phyloP scores from a whole-genome alignment of 2,888 invertebrate species.

The Pterostichus madidus region DNA sequence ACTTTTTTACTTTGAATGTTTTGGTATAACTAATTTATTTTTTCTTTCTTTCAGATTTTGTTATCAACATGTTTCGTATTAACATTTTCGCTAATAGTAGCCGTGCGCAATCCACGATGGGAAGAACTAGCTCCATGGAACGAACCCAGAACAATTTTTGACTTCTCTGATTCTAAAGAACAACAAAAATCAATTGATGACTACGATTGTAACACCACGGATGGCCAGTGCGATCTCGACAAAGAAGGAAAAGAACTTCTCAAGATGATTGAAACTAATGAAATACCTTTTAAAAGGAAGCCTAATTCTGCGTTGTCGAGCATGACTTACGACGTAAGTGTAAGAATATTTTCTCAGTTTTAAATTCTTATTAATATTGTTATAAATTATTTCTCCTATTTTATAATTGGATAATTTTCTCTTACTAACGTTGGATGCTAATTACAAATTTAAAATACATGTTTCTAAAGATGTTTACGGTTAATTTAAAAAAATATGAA shows the following conservation, averaged over 20 bases:
- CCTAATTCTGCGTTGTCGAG: conserved; percentile 34
- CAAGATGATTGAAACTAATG: conserved; percentile 58
- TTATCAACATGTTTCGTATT: conserved; percentile 16
- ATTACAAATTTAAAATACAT: too few relatives aligned
- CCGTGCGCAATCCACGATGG: conserved; percentile 40
- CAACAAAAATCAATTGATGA: conserved; percentile 46
- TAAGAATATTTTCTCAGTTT: neutral
- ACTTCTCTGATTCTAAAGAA: conserved; percentile 21
- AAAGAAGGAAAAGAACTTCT: conserved; percentile 22
- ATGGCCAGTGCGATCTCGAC: conserved; percentile 47
- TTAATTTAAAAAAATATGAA: too few relatives aligned
- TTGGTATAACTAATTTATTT: too few relatives aligned
- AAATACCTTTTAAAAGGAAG: conserved; percentile 47
- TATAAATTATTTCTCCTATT: too few relatives aligned
- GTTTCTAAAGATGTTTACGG: too few relatives aligned
- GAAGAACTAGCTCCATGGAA: conserved; percentile 49
- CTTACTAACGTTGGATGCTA: too few relatives aligned
- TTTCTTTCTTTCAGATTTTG: conserved; percentile 33
- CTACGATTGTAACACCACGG: conserved; percentile 43
- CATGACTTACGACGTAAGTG: conserved; percentile 52
- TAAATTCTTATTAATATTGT: too few relatives aligned
- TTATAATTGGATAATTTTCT: too few relatives aligned
- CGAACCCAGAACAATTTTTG: neutral
- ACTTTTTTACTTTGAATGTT: too few relatives aligned
- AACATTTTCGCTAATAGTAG: conserved; percentile 10